Evolutionary conservation across 2,888 invertebrate genomes (phyloP), one percentile per base, ranked within the genome.

Genomic region (Melinaea marsaeus): DNA sequence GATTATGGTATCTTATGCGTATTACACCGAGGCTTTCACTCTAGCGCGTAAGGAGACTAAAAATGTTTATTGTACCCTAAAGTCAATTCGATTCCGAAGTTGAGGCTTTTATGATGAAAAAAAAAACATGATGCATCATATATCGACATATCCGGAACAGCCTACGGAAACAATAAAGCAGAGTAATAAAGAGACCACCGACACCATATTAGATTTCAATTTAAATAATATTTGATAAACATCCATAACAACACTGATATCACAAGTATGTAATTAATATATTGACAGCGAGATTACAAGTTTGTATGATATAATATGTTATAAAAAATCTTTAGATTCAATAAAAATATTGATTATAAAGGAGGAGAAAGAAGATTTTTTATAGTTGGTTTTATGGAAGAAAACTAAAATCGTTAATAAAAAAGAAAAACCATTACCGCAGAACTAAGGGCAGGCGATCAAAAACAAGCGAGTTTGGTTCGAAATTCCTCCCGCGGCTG

Each of bases 31-130:
- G 51, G 32, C 3, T 32, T 51, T 32, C 22, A 51, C 51, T 32
- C 22, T 64, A 68, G 59, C 62, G 66, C 66, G 64, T 81, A 77
- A 69, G 61, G 69, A 67, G 74, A 81, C 22, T 80, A 81, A 80
- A 83, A 81, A 77, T 79, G 77, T 84, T 85, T 81, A 83, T 82
- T 65, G 78, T 69, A 71, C 72, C 74, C 71, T 75, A 75, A 78
- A 79, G 76, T 72, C 71, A 65, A 75, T 75, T 77, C 78, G 76
- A 75, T 76, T 66, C 63, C 69, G 74, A 72, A 78, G 70, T 78
- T 51, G 3, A 7, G 9, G 32, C 13, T n/a, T 48, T 13, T 51
- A 9, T 51, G n/a, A 22, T 51, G 51, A 32, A 51, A 32, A n/a
- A 22, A 11, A 7, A 2, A 3, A 9, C 51, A 51, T 32, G 42